Conservation (phyloP, 2,888 invertebrate genomes). For the Teleogryllus oceanicus region DNA sequence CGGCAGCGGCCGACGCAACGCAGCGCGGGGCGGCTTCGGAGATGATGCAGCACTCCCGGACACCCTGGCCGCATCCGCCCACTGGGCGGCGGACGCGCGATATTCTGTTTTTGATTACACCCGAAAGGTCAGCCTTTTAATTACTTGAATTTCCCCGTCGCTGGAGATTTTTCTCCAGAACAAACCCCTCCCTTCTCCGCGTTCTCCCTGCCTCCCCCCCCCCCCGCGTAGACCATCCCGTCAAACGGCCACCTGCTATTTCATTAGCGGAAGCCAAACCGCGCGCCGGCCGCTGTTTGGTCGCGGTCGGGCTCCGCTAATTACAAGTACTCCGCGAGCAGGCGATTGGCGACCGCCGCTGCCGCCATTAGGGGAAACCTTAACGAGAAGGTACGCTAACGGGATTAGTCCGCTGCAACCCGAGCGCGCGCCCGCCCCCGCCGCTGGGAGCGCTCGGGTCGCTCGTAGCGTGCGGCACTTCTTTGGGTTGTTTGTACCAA, state of each 20-base stretch:
- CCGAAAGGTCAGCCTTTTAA: slow-evolving; percentile 6
- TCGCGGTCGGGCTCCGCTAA: background rate
- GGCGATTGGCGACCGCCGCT: background rate
- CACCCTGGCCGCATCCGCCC: background rate
- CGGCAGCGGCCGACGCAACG: too few relatives aligned
- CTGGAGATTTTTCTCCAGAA: too few relatives aligned
- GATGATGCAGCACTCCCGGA: too few relatives aligned
- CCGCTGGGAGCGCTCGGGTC: background rate
- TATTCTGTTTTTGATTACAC: slow-evolving; percentile 9
- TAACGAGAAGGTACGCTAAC: slow-evolving; percentile 10
- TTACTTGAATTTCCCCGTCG: background rate
- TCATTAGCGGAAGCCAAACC: background rate
- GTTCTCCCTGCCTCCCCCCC: background rate
- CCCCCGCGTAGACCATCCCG: background rate
- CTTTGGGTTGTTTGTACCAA: background rate
- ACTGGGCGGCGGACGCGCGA: background rate
- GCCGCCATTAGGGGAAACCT: slow-evolving; percentile 18
- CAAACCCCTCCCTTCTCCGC: background rate
- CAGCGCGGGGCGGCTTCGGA: too few relatives aligned
- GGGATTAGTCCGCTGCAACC: slow-evolving; percentile 2
- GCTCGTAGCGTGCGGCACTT: background rate
- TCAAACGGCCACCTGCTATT: slow-evolving; percentile 10
- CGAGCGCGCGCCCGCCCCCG: background rate
- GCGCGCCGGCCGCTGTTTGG: background rate
- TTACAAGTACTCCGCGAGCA: slow-evolving; percentile 4